These are phyloP conservation scores for Microhierax caerulescens DNA, from an alignment of 2,797 vertebrate species.

Conservation along the genomic window DNA sequence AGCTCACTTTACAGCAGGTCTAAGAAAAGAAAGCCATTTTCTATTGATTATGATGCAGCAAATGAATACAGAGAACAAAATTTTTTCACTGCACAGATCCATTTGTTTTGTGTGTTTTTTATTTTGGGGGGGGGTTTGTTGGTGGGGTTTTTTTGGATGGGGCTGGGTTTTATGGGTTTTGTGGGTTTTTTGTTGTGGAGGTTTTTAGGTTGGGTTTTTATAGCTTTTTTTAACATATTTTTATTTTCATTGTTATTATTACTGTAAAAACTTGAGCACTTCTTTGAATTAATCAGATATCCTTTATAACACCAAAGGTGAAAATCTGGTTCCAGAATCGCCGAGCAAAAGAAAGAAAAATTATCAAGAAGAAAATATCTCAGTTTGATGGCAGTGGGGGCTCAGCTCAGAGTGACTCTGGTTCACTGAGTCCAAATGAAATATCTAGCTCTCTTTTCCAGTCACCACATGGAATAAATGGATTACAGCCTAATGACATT, in stretches of 20 bases:
- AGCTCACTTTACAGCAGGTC: not conserved
- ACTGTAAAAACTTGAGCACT: not conserved
- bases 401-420: conserved; percentile 90
- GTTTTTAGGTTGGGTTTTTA: not conserved
- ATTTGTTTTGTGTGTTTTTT: not conserved
- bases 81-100: not conserved
- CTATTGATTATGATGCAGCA: not conserved
- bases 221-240: not conserved
- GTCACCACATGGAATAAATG: conserved; percentile 79
- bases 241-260: not conserved
- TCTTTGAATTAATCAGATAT: not conserved
- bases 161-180: not conserved
- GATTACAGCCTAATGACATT: conserved; percentile 89
- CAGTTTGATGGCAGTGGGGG: conserved; percentile 89
- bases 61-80: not conserved
- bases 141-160: not conserved
- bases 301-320: conserved; percentile 75
- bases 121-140: not conserved
- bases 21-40: not conserved
- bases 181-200: not conserved
- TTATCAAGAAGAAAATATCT: conserved; percentile 93
- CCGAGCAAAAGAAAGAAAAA: conserved; percentile 91
- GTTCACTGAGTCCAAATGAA: conserved; percentile 90
- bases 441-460: conserved; percentile 85
- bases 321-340: conserved; percentile 98